Base-by-base conservation (phyloP, 2,113 vertebrate species). In the Gobius niger region DNA sequence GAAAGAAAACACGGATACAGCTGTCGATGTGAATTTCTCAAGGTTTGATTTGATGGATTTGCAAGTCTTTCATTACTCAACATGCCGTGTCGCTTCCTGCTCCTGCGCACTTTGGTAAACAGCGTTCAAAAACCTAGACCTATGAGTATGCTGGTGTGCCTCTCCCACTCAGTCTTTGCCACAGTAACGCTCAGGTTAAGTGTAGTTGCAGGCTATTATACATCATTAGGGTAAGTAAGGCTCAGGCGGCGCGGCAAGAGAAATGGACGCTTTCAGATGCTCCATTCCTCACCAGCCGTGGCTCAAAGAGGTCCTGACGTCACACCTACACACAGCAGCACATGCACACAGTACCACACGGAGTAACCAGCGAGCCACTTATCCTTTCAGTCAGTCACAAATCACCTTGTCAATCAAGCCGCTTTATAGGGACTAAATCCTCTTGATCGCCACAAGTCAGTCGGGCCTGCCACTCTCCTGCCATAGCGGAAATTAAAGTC, bases 131-230 rank as follows among this genome's bases (percentile, higher is more conserved):
- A 81, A 81, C 61, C 73, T 66, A 82, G 71, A 83, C 85, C 70
- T 81, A 16, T 56, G 71, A n/a, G 40, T 51, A 63, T 63, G 54
- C 72, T 76, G 18, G 18, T 73, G 68, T 78, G 72, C 76, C 70
- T 86, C 71, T 73, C 72, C 81, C 86, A 87, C 88, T 89, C 87
- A 82, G 84, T 88, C 86, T 87, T 88, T 93, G 92, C 93, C 91
- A 89, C 92, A 90, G 82, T 92, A 94, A 93, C 91, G 91, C 91
- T 87, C 94, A 95, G 95, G 94, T 95, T 95, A 95, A 96, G 93
- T 96, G 93, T 95, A 94, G 96, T 96, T 94, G 92, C 94, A 90
- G 95, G 94, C 95, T 94, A 94, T 96, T 95, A 94, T 93, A 94
- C 93, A 93, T 96, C 95, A 96, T 96, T 95, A 96, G 92, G 91